Base-by-base conservation (phyloP, 1,140 invertebrate species). In the Drosophila rufa region DNA sequence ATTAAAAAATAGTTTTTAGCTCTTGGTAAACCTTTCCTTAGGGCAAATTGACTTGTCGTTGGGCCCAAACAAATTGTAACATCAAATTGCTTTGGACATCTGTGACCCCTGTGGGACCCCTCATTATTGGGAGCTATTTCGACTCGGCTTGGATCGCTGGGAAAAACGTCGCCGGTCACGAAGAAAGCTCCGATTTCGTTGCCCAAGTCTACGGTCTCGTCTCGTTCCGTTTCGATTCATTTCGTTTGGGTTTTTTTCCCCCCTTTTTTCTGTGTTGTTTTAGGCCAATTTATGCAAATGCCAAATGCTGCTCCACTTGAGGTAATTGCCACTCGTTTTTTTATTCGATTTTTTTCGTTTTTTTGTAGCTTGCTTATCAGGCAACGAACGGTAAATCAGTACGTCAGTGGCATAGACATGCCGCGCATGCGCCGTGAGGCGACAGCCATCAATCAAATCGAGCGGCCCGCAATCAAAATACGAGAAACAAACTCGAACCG, bases 361-460 rank as follows among this genome's bases (percentile, higher is more conserved):
- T 66, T 68, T 68, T 65, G 55, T 55, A 12, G 40, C 38, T 42
- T 47, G 75, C 75, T 91, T 91, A 82, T 86, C 82, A 82, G 61
- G 56, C 85, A 80, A 59, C 59, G 73, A 89, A 85, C 85, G 78
- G 85, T 89, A 91, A 90, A 85, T 77, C 73, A 77, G 65, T 82
- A 69, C 59, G 61, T 75, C 76, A 65, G 59, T 50, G 71, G 74
- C 61, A 74, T 89, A 83, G 81, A 87, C 73, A 87, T 87, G 80
- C 84, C 73, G 68, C 67, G 80, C 83, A 87, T 89, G 83, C 80
- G 84, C 80, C 83, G 73, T 71, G 80, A 84, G 84, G 85, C 81
- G 85, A 90, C 85, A 90, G 85, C 81, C 85, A 89, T 89, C 81
- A 89, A 90, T 89, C 85, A 89, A 89, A 90, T 90, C 79, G 82